phyloP scores from a whole-genome alignment of 1,140 invertebrate genomes.

The Diplogasteroides magnus region DNA sequence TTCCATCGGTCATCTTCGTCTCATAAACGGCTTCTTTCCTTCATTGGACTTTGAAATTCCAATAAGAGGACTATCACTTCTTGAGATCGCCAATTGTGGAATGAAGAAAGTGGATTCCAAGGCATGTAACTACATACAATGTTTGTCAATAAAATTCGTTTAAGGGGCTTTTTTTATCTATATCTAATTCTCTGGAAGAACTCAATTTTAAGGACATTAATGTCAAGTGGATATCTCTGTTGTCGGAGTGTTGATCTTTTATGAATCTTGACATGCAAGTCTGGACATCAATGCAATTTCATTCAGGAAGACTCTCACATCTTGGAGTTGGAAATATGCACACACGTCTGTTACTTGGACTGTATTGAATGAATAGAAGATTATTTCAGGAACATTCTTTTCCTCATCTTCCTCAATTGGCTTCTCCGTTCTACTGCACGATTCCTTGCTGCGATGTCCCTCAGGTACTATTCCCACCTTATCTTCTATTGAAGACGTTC shows the following conservation, averaged over 20 bases:
- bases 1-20: no score
- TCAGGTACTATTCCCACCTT: constrained; percentile 12
- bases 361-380: neutral
- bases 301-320: neutral
- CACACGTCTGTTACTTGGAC: neutral
- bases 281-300: neutral
- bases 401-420: constrained; percentile 9
- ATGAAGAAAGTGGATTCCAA: no score
- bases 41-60: no score
- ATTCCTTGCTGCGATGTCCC: constrained; percentile 22
- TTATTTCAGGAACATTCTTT: constrained; percentile 13
- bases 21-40: constrained; percentile 20
- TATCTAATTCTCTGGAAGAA: no score
- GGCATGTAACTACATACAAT: no score
- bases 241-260: neutral
- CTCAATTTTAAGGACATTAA: no score
- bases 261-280: neutral
- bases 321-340: neutral
- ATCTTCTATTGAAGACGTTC: no score
- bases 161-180: no score
- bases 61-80: no score
- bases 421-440: constrained; percentile 16
- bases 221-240: no score
- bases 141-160: no score
- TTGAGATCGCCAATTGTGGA: no score